Evolutionary conservation across 2,888 invertebrate genomes (phyloP).

Genomic region (Andricus curvator): DNA sequence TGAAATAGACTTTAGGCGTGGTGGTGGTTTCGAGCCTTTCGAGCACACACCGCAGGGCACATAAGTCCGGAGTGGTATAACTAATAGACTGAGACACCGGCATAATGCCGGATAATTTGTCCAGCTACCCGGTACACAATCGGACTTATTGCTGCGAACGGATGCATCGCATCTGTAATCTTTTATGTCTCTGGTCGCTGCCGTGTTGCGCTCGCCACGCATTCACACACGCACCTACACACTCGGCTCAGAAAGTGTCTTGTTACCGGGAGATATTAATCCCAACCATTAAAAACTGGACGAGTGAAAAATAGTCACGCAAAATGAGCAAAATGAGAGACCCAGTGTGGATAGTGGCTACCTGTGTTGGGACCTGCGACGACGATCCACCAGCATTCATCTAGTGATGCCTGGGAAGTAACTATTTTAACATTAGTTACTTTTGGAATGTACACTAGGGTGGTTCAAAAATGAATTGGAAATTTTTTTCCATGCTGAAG

Average conservation of each 20-base stretch:
- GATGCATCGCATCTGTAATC: slow-evolving; percentile 76
- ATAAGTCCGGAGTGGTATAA: slow-evolving; percentile 63
- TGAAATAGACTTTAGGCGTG: slow-evolving; percentile 70
- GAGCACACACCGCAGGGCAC: slow-evolving; percentile 9
- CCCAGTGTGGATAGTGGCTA: slow-evolving; percentile 69
- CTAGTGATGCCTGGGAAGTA: background rate
- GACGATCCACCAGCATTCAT: slow-evolving; percentile 1
- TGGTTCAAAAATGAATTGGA: no score
- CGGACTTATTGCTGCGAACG: slow-evolving; percentile 77
- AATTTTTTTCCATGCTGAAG: no score
- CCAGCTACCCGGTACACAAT: slow-evolving; percentile 75
- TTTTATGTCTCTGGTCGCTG: slow-evolving; percentile 70
- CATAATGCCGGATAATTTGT: slow-evolving; percentile 77
- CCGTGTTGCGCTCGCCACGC: slow-evolving; percentile 55
- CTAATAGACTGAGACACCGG: slow-evolving; percentile 76
- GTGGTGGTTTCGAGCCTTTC: slow-evolving; percentile 51
- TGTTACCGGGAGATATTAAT: slow-evolving; percentile 78
- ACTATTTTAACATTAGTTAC: no score
- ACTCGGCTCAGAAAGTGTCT: slow-evolving; percentile 72
- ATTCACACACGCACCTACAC: slow-evolving; percentile 58
- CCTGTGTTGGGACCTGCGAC: slow-evolving; percentile 67
- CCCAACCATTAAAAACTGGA: slow-evolving; percentile 76
- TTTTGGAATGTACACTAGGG: no score
- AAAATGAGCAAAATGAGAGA: slow-evolving; percentile 62
- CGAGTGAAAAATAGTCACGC: slow-evolving; percentile 76